phyloP scores from a whole-genome alignment of 2,888 invertebrate species.

The Melanostoma scalare region DNA sequence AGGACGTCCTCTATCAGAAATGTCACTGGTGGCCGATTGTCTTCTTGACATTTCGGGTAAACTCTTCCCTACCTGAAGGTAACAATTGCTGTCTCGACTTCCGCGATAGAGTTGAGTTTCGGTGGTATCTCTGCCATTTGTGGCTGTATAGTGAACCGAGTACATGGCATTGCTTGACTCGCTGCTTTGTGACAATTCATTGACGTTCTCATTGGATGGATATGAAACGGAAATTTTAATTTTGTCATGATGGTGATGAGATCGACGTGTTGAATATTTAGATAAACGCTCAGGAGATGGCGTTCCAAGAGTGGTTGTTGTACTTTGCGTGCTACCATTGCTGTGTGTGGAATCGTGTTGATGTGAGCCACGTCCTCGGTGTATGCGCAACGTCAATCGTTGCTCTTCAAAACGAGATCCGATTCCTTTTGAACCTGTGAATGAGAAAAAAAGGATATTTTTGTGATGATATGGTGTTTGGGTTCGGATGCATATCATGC shows the following conservation, averaged over 20 bases:
- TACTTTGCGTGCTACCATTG: conserved; percentile 87
- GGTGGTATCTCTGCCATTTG: conserved; percentile 86
- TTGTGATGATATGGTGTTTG: too few relatives aligned
- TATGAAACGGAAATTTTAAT: conserved; percentile 94
- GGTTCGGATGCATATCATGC: too few relatives aligned
- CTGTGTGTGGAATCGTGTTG: conserved; percentile 86
- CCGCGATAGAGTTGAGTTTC: conserved; percentile 82
- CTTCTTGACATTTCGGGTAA: conserved; percentile 80
- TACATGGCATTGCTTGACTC: conserved; percentile 82
- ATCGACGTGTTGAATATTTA: conserved; percentile 85
- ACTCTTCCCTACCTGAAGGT: conserved; percentile 84
- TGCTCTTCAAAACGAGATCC: conserved; percentile 93
- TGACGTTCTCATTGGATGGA: conserved; percentile 89
- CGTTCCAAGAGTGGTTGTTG: conserved; percentile 86
- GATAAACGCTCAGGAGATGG: conserved; percentile 86
- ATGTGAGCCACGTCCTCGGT: conserved; percentile 91
- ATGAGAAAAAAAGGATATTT: conserved; percentile 2
- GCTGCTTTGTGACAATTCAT: conserved; percentile 78
- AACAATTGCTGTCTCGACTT: conserved; percentile 82
- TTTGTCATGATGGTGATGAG: conserved; percentile 86
- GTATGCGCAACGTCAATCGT: conserved; percentile 94
- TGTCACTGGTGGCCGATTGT: conserved; percentile 78
- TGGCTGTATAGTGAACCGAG: conserved; percentile 87
- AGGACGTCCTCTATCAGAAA: conserved; percentile 80
- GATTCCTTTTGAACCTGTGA: conserved; percentile 85